These are phyloP conservation scores for Vandiemenella viatica DNA, from an alignment of 2,888 invertebrate genomes.

Conservation along the genomic window DNA sequence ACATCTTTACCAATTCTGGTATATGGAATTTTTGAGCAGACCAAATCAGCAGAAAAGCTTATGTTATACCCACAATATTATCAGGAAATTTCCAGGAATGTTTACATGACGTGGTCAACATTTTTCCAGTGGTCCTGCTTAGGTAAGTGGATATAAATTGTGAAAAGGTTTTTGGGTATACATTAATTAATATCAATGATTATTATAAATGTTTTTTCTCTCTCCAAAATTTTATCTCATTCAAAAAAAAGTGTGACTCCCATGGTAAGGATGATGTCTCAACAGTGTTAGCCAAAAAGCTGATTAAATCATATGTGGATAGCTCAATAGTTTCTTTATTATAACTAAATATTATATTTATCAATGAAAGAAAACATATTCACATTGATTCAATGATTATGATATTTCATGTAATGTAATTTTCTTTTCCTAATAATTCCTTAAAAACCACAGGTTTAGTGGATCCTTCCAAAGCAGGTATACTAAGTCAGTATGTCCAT, in stretches of 20 bases:
- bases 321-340: too few relatives aligned
- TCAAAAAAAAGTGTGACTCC: too few relatives aligned
- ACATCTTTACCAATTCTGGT: constrained; percentile 58
- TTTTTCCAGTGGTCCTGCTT: constrained; percentile 45
- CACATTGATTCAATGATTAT: too few relatives aligned
- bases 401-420: neutral
- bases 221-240: too few relatives aligned
- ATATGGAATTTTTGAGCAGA: constrained; percentile 61
- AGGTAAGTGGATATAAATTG: constrained; percentile 27
- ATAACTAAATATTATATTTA: too few relatives aligned
- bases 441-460: too few relatives aligned
- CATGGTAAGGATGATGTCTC: too few relatives aligned
- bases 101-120: constrained; percentile 41
- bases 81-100: constrained; percentile 43
- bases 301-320: too few relatives aligned
- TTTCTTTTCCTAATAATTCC: neutral
- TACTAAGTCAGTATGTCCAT: too few relatives aligned
- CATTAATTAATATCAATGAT: neutral
- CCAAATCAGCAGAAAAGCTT: constrained; percentile 38
- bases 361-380: too few relatives aligned
- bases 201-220: neutral
- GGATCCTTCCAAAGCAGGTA: too few relatives aligned
- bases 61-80: constrained; percentile 53
- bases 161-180: neutral
- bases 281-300: too few relatives aligned